Evolutionary conservation across 2,888 invertebrate species (phyloP).

Genomic region (Eupithecia vulgata): DNA sequence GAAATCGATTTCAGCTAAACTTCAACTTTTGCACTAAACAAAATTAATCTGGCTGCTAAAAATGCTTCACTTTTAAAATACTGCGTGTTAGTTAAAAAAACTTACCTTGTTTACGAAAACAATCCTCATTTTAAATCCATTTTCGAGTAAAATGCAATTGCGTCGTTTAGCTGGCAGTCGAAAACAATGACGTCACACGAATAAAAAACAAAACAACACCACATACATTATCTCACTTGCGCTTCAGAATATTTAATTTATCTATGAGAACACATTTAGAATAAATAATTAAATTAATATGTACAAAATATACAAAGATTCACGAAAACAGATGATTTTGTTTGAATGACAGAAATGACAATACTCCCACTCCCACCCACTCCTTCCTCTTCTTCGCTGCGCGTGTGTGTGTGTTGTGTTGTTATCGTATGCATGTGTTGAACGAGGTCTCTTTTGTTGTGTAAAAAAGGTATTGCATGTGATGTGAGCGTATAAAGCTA

Average conservation of each 20-base stretch:
- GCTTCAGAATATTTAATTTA: constrained; percentile 43
- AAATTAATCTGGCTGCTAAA: constrained; percentile 35
- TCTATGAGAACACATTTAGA: constrained; percentile 50
- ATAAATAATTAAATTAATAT: constrained; percentile 72
- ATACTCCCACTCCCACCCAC: constrained; percentile 49
- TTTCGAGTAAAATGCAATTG: constrained; percentile 83
- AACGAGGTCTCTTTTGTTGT: background rate
- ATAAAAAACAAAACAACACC: constrained; percentile 66
- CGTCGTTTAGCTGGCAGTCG: constrained; percentile 85
- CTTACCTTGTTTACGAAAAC: constrained; percentile 72
- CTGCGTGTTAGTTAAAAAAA: constrained; percentile 52
- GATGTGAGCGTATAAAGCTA: background rate
- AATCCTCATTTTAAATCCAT: constrained; percentile 81
- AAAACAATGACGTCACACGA: constrained; percentile 85
- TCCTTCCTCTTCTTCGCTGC: constrained; percentile 47
- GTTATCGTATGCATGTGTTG: constrained; percentile 12
- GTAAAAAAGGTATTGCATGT: background rate
- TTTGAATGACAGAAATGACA: constrained; percentile 49
- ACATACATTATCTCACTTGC: constrained; percentile 65
- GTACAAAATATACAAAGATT: constrained; percentile 77
- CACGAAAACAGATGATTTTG: constrained; percentile 79
- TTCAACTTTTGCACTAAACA: constrained; percentile 50
- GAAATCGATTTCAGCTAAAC: constrained; percentile 73
- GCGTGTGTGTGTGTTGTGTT: constrained; percentile 13
- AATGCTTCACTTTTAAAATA: constrained; percentile 40